Conservation (phyloP, 2,888 invertebrate genomes). For the Sphecodes monilicornis region DNA sequence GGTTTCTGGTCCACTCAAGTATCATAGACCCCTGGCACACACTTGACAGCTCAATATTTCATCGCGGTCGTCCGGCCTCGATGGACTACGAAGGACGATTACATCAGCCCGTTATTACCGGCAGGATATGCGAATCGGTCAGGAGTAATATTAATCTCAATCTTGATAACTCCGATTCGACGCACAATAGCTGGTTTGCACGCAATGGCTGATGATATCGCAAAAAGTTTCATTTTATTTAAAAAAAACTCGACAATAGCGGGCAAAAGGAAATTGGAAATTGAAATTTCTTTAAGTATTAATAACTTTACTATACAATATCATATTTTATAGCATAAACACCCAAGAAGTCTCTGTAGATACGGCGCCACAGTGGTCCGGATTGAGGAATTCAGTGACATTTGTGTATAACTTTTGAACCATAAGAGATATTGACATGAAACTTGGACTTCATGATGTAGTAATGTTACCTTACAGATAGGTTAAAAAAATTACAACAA, state of each 20-base stretch:
- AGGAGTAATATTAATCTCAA: constrained; percentile 51
- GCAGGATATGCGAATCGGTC: constrained; percentile 48
- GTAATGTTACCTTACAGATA: too few relatives aligned
- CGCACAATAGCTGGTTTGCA: not conserved
- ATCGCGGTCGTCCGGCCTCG: constrained; percentile 45
- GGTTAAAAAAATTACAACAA: too few relatives aligned
- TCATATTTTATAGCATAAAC: too few relatives aligned
- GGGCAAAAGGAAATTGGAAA: too few relatives aligned
- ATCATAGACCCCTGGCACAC: constrained; percentile 55
- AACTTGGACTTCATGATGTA: too few relatives aligned
- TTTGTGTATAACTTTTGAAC: too few relatives aligned
- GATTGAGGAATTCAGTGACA: too few relatives aligned
- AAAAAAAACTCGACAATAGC: not conserved
- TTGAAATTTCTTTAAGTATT: too few relatives aligned
- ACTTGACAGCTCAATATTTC: constrained; percentile 67
- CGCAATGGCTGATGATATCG: not conserved
- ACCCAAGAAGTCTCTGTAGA: too few relatives aligned
- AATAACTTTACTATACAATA: too few relatives aligned
- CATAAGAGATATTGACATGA: too few relatives aligned
- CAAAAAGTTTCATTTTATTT: not conserved
- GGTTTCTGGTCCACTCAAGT: constrained; percentile 59
- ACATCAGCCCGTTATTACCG: constrained; percentile 56
- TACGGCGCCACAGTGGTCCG: too few relatives aligned
- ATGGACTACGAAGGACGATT: constrained; percentile 55
- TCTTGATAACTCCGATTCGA: constrained; percentile 4